These are phyloP conservation scores for Unio delphinus DNA, from an alignment of 2,888 invertebrate species.

Conservation along the genomic window DNA sequence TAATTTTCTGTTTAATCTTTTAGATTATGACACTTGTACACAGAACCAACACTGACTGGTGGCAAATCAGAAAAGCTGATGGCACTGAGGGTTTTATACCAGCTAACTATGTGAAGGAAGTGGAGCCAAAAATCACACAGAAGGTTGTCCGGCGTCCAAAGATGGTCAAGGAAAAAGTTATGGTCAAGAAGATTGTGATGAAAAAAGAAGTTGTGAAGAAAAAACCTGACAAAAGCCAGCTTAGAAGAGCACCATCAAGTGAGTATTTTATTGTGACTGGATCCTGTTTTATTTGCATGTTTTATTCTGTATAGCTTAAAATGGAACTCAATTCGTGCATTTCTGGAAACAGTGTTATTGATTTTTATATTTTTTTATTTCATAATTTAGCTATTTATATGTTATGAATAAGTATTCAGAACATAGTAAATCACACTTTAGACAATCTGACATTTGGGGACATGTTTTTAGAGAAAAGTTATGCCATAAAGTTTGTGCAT, in stretches of 20 bases:
- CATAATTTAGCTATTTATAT: background rate
- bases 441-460: too few relatives aligned
- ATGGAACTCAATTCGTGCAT: background rate
- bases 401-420: background rate
- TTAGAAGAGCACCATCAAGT: conserved; percentile 69
- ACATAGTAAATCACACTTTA: background rate
- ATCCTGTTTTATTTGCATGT: background rate
- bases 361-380: background rate
- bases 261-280: conserved; percentile 5
- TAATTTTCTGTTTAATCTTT: conserved; percentile 20
- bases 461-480: too few relatives aligned
- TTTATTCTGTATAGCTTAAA: background rate
- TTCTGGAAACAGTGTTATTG: background rate
- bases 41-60: conserved; percentile 98
- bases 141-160: conserved; percentile 82
- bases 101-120: conserved; percentile 94
- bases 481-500: too few relatives aligned
- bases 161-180: conserved; percentile 85
- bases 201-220: conserved; percentile 80
- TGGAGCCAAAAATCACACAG: conserved; percentile 82
- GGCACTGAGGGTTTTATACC: conserved; percentile 97
- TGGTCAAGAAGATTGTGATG: conserved; percentile 84
- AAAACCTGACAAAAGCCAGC: conserved; percentile 68
- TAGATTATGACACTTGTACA: conserved; percentile 89
- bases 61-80: conserved; percentile 95